Evolutionary conservation across 1,140 invertebrate genomes (phyloP).

Genomic region (Magallana gigas): DNA sequence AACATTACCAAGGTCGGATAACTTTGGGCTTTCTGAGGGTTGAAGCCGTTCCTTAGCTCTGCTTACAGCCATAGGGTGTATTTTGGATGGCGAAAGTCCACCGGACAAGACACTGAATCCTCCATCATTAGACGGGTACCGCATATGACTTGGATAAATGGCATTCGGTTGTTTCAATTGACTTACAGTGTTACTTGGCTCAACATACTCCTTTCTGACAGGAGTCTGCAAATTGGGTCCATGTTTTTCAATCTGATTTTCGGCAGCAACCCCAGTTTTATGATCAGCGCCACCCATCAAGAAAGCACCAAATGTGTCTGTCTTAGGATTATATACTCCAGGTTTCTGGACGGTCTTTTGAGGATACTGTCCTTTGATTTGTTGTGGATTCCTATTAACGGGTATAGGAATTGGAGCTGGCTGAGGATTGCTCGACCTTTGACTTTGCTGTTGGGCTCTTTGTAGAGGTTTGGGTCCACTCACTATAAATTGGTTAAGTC

Average conservation of each 20-base stretch:
- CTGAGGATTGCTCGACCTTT: not conserved
- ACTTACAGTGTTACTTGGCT: not conserved
- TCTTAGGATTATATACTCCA: not conserved
- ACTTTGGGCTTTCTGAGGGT: not conserved
- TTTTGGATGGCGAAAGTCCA: not conserved
- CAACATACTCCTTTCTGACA: not conserved
- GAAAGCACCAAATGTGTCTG: not conserved
- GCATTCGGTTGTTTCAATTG: not conserved
- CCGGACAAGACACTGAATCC: not conserved
- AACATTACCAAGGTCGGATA: not conserved
- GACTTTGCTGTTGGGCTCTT: not conserved
- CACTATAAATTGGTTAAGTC: not conserved
- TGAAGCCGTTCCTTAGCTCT: not conserved
- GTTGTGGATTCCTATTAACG: not conserved
- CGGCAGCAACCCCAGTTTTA: not conserved
- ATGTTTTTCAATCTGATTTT: conserved; percentile 1
- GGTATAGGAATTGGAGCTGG: not conserved
- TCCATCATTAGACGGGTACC: not conserved
- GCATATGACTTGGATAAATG: not conserved
- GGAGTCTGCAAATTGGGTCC: not conserved
- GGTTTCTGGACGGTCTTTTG: not conserved
- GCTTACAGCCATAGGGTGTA: not conserved
- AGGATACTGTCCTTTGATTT: not conserved
- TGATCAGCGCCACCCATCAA: not conserved
- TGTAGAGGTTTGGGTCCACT: not conserved